Evolutionary conservation across 2,888 invertebrate species (phyloP), one percentile per base, ranked within the genome.

Genomic region (Cacoxenus indagator): DNA sequence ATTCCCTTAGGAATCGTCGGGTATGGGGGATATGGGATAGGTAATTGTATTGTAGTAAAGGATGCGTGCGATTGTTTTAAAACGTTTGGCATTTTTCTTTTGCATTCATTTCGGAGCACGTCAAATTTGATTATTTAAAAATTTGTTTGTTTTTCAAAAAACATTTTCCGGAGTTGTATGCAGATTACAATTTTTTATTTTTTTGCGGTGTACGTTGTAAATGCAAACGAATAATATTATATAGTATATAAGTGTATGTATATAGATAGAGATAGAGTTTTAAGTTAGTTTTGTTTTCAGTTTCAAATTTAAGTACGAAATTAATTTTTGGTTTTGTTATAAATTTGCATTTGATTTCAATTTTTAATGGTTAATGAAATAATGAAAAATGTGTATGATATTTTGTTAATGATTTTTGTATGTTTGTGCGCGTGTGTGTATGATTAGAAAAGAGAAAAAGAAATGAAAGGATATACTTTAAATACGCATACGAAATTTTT

Each of bases 61-160:
- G 85, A 85, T 85, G 80, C 85, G 85, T 85, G 85, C 85, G 85
- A 85, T 85, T 81, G 85, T 84, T 84, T 84, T 85, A 84, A 83
- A 85, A 84, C 85, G 85, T 85, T 85, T 85, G 74, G 85, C 85
- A 83, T 85, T 85, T 85, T 85, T 85, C 85, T 85, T 85, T 85
- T 84, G 83, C 85, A 85, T 85, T 75, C 73, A 74, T 75, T 73
- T 73, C 14, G 14, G 29, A 37, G 51, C 51, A 29, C 59, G 48
- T 43, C 65, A 54, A 26, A 43, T 55, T 55, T 69, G 62, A 62
- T 64, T 67, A 17, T 69, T 51, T 22, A 43, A 64, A 65, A 46
- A 8, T 31, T 45, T 57, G 27, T 26, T 45, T 76, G 67, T 72
- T 75, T 66, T 70, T 69, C 64, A 69, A 76, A 69, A 43, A 45